Conservation (phyloP, 35 echinoderm and acorn worm genomes). For the Apostichopus californicus region DNA sequence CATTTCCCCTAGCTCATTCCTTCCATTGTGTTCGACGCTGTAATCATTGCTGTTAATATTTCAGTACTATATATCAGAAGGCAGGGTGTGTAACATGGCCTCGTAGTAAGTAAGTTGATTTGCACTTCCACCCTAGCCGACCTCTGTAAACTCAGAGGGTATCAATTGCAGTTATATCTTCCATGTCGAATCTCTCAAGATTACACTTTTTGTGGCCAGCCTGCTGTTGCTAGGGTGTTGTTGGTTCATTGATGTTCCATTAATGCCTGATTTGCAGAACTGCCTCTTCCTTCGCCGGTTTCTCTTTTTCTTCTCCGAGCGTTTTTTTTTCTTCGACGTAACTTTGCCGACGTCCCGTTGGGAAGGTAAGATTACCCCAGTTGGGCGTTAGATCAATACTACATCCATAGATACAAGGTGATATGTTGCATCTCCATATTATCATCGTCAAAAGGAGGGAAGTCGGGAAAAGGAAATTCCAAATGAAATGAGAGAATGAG, state of each 20-base stretch:
- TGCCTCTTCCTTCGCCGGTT: neutral
- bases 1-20: neutral
- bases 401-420: slow-evolving; percentile 36
- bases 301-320: neutral
- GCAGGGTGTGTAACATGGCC: neutral
- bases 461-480: neutral
- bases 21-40: neutral
- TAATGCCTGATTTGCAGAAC: slow-evolving; percentile 7
- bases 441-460: neutral
- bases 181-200: neutral
- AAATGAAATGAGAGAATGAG: neutral
- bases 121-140: neutral
- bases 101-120: neutral
- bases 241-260: neutral
- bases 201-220: neutral
- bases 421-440: neutral
- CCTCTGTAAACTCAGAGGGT: neutral
- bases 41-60: neutral
- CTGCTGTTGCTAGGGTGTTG: neutral
- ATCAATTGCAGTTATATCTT: neutral
- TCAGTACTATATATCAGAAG: neutral
- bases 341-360: slow-evolving; percentile 9
- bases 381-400: slow-evolving; percentile 48
- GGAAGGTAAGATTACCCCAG: slow-evolving; percentile 41
- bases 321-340: neutral